Conservation (phyloP, 92 coral and sea anemone species). For the Hydrozoanthus gracilis region DNA sequence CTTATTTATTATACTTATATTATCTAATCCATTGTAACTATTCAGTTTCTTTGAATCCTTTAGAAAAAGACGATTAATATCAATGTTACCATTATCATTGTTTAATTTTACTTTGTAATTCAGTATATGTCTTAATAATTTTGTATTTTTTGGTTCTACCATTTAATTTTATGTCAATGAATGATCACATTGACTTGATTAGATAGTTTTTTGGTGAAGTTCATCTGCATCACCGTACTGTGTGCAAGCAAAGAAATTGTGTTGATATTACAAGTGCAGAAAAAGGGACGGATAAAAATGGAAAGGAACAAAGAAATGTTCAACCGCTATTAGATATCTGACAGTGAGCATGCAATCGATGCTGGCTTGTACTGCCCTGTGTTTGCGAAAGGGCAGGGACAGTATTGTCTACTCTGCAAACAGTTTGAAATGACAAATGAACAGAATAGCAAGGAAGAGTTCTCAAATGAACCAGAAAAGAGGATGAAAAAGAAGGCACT, state of each 20-base stretch:
- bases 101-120: neutral
- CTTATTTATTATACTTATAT: neutral
- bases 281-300: neutral
- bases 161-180: constrained; percentile 11
- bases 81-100: neutral
- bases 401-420: constrained; percentile 1
- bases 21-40: neutral
- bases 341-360: neutral
- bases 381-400: neutral
- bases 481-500: constrained; percentile 1
- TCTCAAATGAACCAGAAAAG: neutral
- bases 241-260: neutral
- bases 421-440: constrained; percentile 1
- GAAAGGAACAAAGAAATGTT: constrained; percentile 11
- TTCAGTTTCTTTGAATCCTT: neutral
- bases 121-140: neutral
- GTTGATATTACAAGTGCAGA: neutral
- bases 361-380: constrained; percentile 8
- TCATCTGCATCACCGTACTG: neutral
- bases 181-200: constrained; percentile 4
- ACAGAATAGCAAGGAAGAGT: constrained; percentile 9
- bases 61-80: neutral
- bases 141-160: neutral
- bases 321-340: neutral
- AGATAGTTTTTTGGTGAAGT: neutral